Evolutionary conservation across 2,888 invertebrate species (phyloP).

Genomic region (Thysanoteuthis rhombus): DNA sequence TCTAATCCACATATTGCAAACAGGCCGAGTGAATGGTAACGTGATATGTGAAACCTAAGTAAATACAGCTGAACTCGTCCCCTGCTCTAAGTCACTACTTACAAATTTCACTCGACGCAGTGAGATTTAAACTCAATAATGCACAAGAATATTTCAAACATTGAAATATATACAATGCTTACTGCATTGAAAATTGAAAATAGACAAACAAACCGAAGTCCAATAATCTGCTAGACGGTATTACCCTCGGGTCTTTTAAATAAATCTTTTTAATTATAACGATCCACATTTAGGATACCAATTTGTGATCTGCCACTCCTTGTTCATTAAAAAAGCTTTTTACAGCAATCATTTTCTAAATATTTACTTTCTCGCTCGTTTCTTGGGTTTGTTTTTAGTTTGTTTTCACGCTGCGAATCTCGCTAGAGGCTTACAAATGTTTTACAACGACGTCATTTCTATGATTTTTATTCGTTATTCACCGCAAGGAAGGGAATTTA

Average conservation of each 20-base stretch:
- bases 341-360: background rate
- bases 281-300: background rate
- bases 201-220: background rate
- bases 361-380: background rate
- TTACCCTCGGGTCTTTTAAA: background rate
- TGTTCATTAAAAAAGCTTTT: background rate
- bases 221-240: background rate
- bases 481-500: background rate
- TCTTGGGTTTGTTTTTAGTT: background rate
- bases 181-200: no score
- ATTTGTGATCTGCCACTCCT: background rate
- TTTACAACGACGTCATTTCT: background rate
- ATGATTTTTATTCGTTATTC: background rate
- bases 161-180: no score
- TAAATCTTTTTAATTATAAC: background rate
- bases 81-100: no score
- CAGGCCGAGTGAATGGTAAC: no score
- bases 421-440: slow-evolving; percentile 12
- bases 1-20: no score
- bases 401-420: background rate
- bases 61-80: no score
- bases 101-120: no score
- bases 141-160: no score
- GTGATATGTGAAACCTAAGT: no score
- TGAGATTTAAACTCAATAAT: no score